phyloP scores from a whole-genome alignment of 2,797 vertebrate genomes.

The Triplophysa yarkandensis region DNA sequence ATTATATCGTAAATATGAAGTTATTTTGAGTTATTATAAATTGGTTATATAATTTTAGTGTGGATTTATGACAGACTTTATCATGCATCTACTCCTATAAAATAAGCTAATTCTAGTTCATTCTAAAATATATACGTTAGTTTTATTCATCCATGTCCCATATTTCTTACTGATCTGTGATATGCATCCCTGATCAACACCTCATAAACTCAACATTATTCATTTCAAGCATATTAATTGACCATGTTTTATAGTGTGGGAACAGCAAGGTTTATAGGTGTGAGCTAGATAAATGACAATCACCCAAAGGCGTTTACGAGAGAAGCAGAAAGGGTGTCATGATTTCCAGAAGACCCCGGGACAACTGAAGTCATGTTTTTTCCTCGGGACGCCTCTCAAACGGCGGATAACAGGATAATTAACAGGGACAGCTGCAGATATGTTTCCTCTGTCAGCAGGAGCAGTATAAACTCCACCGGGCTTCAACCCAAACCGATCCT shows the following conservation, averaged over 20 bases:
- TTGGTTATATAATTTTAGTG: too few species aligned
- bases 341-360: conserved; percentile 53
- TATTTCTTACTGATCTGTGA: background rate
- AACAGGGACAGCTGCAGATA: conserved; percentile 73
- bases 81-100: too few species aligned
- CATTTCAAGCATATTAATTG: conserved; percentile 31
- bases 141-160: too few species aligned
- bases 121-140: too few species aligned
- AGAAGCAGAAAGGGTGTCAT: conserved; percentile 58
- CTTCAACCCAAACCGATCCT: conserved; percentile 51
- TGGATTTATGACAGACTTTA: too few species aligned
- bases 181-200: conserved; percentile 47
- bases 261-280: conserved; percentile 60
- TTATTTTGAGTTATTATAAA: too few species aligned
- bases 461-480: conserved; percentile 54
- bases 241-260: conserved; percentile 52
- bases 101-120: too few species aligned
- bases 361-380: conserved; percentile 61
- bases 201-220: conserved; percentile 51
- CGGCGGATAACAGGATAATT: conserved; percentile 70
- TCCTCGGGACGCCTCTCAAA: conserved; percentile 64
- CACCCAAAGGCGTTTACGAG: conserved; percentile 65
- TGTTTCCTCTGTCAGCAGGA: conserved; percentile 55
- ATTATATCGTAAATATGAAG: too few species aligned
- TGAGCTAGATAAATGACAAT: conserved; percentile 56